These are phyloP conservation scores for Actinemys pallida DNA, from an alignment of 2,113 vertebrate species.

Conservation along the genomic window DNA sequence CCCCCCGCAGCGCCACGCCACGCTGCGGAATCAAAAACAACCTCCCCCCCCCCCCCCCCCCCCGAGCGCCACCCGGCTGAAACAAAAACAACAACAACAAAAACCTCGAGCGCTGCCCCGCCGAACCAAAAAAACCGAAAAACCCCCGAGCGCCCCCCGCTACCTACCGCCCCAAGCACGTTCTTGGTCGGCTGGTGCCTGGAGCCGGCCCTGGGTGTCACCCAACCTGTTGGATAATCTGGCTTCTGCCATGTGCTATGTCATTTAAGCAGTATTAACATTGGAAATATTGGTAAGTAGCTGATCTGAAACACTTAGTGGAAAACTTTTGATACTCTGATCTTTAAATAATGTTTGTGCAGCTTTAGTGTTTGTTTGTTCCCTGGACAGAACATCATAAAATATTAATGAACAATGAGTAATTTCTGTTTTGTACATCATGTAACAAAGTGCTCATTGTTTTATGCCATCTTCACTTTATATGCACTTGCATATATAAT, in stretches of 20 bases:
- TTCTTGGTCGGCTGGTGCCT: too few species aligned
- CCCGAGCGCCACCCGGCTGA: too few species aligned
- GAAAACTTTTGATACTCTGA: neutral
- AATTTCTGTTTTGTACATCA: neutral
- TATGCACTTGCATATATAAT: neutral
- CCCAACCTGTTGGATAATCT: neutral
- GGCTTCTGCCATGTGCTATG: neutral
- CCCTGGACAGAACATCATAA: neutral
- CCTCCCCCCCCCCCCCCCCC: too few species aligned
- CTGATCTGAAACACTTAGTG: neutral
- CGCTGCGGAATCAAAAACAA: too few species aligned
- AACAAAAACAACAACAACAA: too few species aligned
- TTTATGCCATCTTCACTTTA: neutral
- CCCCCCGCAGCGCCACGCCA: too few species aligned
- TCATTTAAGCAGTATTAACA: neutral
- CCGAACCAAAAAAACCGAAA: too few species aligned
- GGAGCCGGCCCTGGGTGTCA: neutral
- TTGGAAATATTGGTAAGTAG: neutral
- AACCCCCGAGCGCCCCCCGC: too few species aligned
- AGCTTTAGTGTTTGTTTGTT: neutral
- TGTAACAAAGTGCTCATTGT: neutral
- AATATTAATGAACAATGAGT: neutral
- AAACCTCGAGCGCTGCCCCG: too few species aligned
- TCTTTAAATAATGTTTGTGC: neutral
- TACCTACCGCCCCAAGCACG: too few species aligned